Conservation (phyloP, 2,797 vertebrate species). For the Cirrhinus mrigala region DNA sequence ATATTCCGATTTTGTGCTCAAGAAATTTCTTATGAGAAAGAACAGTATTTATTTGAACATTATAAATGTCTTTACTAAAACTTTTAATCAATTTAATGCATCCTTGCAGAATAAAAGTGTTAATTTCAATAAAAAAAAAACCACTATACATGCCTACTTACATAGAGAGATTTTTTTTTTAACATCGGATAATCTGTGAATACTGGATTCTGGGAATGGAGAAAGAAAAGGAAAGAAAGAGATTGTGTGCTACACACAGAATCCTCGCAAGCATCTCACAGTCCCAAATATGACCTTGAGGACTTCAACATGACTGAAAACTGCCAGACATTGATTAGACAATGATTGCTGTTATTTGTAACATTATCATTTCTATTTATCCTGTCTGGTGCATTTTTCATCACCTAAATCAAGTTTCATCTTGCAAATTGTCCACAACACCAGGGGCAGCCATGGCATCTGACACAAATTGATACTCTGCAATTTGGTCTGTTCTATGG, state of each 20-base stretch:
- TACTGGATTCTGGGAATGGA: background rate
- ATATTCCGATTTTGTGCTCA: too few species aligned
- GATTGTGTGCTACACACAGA: background rate
- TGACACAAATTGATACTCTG: conserved; percentile 59
- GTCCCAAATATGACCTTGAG: conserved; percentile 19
- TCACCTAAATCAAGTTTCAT: conserved; percentile 55
- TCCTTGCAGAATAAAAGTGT: too few species aligned
- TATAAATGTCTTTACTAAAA: too few species aligned
- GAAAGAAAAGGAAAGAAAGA: background rate
- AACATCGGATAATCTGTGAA: background rate
- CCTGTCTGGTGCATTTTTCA: conserved; percentile 56
- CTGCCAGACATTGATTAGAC: conserved; percentile 51
- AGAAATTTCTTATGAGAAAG: too few species aligned
- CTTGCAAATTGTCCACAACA: conserved; percentile 50
- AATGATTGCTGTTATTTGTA: conserved; percentile 53
- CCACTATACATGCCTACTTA: too few species aligned
- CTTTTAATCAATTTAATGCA: too few species aligned
- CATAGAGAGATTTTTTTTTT: too few species aligned
- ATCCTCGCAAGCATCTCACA: background rate
- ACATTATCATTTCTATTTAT: conserved; percentile 52
- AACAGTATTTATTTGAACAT: too few species aligned
- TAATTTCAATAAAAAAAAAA: too few species aligned
- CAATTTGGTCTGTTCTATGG: conserved; percentile 54
- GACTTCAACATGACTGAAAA: conserved; percentile 40
- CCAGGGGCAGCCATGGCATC: conserved; percentile 33